Conservation (phyloP, 2,113 vertebrate genomes). For the Opisthocomus hoazin region DNA sequence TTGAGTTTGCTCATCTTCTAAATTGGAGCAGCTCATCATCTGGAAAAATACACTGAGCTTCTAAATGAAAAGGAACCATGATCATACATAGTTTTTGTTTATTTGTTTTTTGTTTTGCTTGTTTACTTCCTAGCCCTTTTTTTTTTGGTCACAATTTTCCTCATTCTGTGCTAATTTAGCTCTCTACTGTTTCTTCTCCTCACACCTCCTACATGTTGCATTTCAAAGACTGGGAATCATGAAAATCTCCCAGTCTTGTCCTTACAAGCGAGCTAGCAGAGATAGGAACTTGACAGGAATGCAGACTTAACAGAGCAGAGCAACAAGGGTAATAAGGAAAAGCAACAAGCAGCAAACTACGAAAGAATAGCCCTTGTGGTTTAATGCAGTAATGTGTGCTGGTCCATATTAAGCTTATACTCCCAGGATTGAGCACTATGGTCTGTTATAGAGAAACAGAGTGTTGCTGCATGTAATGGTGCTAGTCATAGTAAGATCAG, state of each 20-base stretch:
- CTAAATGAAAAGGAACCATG: not conserved
- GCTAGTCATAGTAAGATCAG: not conserved
- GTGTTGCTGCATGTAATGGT: not conserved
- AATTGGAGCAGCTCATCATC: not conserved
- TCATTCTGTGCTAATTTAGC: not conserved
- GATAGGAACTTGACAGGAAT: not conserved
- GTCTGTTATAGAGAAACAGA: not conserved
- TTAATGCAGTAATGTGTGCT: not conserved
- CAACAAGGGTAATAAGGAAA: not conserved
- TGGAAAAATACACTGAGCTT: not conserved
- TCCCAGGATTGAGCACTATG: not conserved
- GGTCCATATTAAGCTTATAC: not conserved
- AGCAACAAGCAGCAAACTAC: not conserved
- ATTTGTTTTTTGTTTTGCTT: not conserved
- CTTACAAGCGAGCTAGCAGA: not conserved
- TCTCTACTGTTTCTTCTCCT: not conserved
- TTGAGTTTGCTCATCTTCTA: not conserved
- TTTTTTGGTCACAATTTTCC: not conserved
- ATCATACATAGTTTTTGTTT: not conserved
- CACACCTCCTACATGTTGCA: not conserved
- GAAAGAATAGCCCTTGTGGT: not conserved
- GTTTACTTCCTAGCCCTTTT: not conserved
- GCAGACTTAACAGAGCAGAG: not conserved
- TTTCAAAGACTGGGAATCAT: not conserved
- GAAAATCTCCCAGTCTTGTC: not conserved